phyloP scores from a whole-genome alignment of 2,113 vertebrate species.

The Psittacula cyanocephala region DNA sequence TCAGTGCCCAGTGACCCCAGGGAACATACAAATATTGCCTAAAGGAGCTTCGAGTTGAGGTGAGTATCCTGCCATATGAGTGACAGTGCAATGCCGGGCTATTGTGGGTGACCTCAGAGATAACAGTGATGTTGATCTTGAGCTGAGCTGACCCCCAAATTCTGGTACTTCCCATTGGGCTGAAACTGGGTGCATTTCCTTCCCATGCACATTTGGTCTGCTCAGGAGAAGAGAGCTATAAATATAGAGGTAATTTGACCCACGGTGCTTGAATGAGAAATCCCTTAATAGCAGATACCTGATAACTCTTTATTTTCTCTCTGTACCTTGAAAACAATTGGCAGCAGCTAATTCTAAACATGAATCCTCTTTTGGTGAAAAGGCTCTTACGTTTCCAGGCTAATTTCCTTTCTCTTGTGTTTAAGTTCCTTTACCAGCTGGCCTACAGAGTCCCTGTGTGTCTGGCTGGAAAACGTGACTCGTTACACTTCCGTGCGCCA shows the following conservation, averaged over 20 bases:
- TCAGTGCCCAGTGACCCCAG: not conserved
- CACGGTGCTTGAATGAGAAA: not conserved
- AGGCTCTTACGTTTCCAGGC: not conserved
- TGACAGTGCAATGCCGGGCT: not conserved
- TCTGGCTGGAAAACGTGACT: not conserved
- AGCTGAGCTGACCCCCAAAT: not conserved
- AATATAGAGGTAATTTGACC: not conserved
- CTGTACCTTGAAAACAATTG: not conserved
- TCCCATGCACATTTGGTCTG: not conserved
- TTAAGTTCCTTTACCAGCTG: not conserved
- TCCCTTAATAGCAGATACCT: not conserved
- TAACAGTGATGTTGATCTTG: accelerated
- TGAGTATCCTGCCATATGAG: not conserved
- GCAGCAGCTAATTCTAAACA: not conserved
- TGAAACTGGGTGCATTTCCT: not conserved
- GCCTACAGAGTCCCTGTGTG: not conserved
- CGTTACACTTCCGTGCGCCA: not conserved
- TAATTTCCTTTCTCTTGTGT: not conserved
- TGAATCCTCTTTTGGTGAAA: not conserved
- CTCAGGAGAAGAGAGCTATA: not conserved
- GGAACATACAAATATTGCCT: not conserved
- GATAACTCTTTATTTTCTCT: not conserved
- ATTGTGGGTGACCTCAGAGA: accelerated
- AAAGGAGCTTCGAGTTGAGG: not conserved
- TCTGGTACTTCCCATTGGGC: not conserved